Conservation (phyloP, 1,140 invertebrate species). For the Drosophila ambigua region DNA sequence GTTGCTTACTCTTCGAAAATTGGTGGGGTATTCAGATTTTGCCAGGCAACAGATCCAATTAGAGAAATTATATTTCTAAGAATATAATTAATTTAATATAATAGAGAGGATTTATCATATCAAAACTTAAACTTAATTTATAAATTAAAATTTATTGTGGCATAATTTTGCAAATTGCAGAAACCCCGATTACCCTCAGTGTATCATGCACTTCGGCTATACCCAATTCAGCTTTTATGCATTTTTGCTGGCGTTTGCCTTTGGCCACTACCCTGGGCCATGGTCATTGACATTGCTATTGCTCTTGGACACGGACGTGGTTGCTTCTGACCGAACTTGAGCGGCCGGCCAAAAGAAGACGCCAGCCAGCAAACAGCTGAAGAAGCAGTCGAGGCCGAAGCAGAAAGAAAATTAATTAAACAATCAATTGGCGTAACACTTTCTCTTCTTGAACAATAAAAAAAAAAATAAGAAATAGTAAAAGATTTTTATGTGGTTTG, state of each 20-base stretch:
- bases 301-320: constrained; percentile 25
- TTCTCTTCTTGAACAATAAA: constrained; percentile 80
- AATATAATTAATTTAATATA: too few relatives aligned
- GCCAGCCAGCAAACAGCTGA: constrained; percentile 5
- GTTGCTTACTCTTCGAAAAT: constrained; percentile 4
- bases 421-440: constrained; percentile 82
- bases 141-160: too few relatives aligned
- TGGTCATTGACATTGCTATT: constrained; percentile 47
- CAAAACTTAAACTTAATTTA: too few relatives aligned
- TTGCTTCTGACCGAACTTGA: constrained; percentile 12
- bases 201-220: constrained; percentile 20
- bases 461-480: constrained; percentile 57
- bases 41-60: too few relatives aligned
- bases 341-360: constrained; percentile 14
- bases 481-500: constrained; percentile 49
- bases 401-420: constrained; percentile 78
- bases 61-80: too few relatives aligned
- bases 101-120: too few relatives aligned
- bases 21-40: too few relatives aligned
- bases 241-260: constrained; percentile 9
- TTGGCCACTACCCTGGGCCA: constrained; percentile 11
- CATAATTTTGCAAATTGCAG: too few relatives aligned
- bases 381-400: constrained; percentile 35
- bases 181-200: background rate
- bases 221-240: background rate